Percentiles rank a stretch among this genome's conserved stretches.
Evolutionary conservation across 2,797 vertebrate genomes (phyloP).

Genomic region (Calcarius lapponicus): DNA sequence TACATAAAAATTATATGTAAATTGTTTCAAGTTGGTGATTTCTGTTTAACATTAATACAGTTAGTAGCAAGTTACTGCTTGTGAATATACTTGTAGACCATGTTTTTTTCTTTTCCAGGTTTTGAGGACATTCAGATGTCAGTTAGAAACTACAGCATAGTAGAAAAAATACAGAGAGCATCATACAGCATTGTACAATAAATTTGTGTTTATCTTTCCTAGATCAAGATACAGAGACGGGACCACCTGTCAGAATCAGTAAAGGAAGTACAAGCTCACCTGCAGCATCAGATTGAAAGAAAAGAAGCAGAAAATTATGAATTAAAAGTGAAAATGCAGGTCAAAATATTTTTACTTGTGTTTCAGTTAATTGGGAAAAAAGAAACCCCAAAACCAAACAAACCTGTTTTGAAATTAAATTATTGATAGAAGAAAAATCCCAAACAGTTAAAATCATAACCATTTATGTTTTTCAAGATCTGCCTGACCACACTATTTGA

Average conservation of each 20-base stretch:
- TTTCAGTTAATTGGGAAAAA: slow-evolving; percentile 15
- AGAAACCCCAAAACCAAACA: not conserved
- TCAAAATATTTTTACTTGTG: slow-evolving; percentile 46
- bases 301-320: slow-evolving; percentile 85
- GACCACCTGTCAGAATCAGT: slow-evolving; percentile 76
- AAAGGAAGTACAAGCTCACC: slow-evolving; percentile 79
- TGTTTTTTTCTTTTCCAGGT: not conserved
- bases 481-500: not conserved
- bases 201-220: not conserved
- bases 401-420: not conserved
- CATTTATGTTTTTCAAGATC: not conserved
- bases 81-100: not conserved
- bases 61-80: not conserved
- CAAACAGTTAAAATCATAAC: not conserved
- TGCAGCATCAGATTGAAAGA: slow-evolving; percentile 84
- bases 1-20: not conserved
- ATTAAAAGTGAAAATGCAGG: slow-evolving; percentile 83
- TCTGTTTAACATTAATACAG: not conserved
- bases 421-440: not conserved
- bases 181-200: not conserved
- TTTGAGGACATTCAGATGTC: not conserved
- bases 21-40: not conserved
- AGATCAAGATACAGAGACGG: slow-evolving; percentile 79
- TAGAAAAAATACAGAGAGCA: not conserved
- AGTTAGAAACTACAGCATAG: not conserved